Percentiles rank a stretch among this genome's conserved stretches.
phyloP scores from a whole-genome alignment of 2,888 invertebrate species.

The Bhutanitis thaidina region DNA sequence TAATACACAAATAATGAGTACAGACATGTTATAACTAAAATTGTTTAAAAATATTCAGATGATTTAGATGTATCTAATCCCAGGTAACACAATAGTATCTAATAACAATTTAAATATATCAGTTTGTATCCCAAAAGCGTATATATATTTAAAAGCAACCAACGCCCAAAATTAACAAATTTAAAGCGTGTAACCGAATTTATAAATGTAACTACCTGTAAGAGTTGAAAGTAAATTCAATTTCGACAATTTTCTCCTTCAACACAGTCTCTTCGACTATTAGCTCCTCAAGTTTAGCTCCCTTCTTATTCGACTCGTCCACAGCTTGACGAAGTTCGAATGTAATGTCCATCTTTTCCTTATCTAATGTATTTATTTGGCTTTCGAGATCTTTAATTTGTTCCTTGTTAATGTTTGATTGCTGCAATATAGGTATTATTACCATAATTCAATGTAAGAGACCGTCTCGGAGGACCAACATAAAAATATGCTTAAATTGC shows the following conservation, averaged over 20 bases:
- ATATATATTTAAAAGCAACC: no score
- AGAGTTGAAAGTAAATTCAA: constrained; percentile 23
- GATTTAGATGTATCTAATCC: no score
- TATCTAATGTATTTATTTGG: constrained; percentile 23
- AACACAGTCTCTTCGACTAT: constrained; percentile 12
- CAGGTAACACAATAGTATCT: no score
- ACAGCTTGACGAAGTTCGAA: constrained; percentile 21
- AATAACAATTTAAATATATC: no score
- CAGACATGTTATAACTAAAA: no score
- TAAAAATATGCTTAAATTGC: no score
- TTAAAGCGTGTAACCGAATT: no score
- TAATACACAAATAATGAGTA: no score
- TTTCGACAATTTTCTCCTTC: constrained; percentile 23
- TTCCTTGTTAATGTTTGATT: constrained; percentile 22
- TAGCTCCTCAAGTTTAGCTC: constrained; percentile 25
- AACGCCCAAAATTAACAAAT: no score
- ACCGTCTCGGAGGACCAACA: not conserved
- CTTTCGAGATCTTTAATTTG: constrained; percentile 27
- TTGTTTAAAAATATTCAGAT: no score
- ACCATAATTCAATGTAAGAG: not conserved
- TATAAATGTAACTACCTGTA: constrained; percentile 23
- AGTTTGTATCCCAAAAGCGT: no score
- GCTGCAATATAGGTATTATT: constrained; percentile 22
- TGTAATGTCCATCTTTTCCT: constrained; percentile 23
- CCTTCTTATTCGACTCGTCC: constrained; percentile 22